A percentile compares a stretch with the other conserved stretches of the same genome.
These are phyloP conservation scores for Lytechinus pictus DNA, from an alignment of 35 echinoderm and acorn worm species.

Conservation along the genomic window DNA sequence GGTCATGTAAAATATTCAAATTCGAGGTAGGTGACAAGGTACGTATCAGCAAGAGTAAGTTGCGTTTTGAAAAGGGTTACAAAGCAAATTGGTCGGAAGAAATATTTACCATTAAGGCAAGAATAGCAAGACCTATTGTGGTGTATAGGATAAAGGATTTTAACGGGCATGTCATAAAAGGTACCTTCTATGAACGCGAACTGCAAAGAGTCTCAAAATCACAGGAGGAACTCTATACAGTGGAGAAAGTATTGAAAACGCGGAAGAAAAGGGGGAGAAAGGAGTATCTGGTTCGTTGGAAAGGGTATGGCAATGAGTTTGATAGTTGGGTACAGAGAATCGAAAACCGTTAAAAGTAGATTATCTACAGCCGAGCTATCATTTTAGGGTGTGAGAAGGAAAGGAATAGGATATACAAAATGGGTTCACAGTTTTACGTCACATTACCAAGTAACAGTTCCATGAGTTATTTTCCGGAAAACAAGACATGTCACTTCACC, in stretches of 20 bases:
- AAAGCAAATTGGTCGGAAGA: slow-evolving; percentile 61
- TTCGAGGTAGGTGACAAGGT: slow-evolving; percentile 59
- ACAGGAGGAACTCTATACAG: background rate
- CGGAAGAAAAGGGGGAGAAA: slow-evolving; percentile 54
- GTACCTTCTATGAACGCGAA: slow-evolving; percentile 76
- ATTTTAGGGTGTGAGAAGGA: background rate
- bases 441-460: slow-evolving; percentile 41
- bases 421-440: slow-evolving; percentile 64
- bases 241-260: slow-evolving; percentile 39
- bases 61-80: slow-evolving; percentile 56
- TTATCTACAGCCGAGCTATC: background rate
- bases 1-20: slow-evolving; percentile 2
- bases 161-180: slow-evolving; percentile 51
- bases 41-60: slow-evolving; percentile 34
- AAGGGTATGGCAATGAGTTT: slow-evolving; percentile 49
- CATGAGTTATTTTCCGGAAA: too few relatives aligned
- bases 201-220: slow-evolving; percentile 61
- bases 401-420: background rate
- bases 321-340: slow-evolving; percentile 62
- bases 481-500: too few relatives aligned
- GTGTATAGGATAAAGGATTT: slow-evolving; percentile 73
- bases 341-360: slow-evolving; percentile 12
- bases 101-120: slow-evolving; percentile 53
- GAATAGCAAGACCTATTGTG: slow-evolving; percentile 36
- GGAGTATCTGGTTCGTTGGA: slow-evolving; percentile 71